These are phyloP conservation scores for Dendrolimus kikuchii DNA, from an alignment of 1,140 invertebrate genomes.

Conservation along the genomic window DNA sequence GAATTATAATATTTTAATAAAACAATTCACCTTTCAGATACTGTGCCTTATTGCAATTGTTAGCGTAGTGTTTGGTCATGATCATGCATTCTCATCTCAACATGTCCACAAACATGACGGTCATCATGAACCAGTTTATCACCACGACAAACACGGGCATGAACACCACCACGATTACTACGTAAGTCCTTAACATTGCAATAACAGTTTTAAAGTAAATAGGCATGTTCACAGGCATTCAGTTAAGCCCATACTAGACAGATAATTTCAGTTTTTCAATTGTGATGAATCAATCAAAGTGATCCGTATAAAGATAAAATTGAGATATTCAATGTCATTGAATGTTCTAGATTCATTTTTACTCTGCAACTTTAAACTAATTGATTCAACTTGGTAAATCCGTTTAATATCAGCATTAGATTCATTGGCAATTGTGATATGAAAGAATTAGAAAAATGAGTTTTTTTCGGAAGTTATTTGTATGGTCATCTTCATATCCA, in stretches of 20 bases:
- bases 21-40: neutral
- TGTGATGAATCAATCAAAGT: too few species aligned
- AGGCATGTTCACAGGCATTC: neutral
- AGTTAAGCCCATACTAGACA: neutral
- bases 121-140: constrained; percentile 42
- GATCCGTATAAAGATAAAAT: too few species aligned
- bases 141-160: constrained; percentile 45
- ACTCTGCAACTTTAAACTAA: too few species aligned
- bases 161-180: constrained; percentile 63
- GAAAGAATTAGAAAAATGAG: too few species aligned
- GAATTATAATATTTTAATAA: neutral
- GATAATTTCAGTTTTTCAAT: neutral
- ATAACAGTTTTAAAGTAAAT: neutral
- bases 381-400: too few species aligned
- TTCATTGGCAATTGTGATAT: too few species aligned
- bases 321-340: too few species aligned
- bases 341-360: too few species aligned
- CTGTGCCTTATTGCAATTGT: constrained; percentile 2
- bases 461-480: too few species aligned
- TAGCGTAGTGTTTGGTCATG: constrained; percentile 2
- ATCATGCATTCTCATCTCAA: constrained; percentile 27
- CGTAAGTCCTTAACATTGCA: constrained; percentile 1
- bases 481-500: too few species aligned
- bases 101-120: constrained; percentile 26
- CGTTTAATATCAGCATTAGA: too few species aligned